These are phyloP conservation scores for Penaeus vannamei DNA, from an alignment of 1,140 invertebrate species.

Conservation along the genomic window DNA sequence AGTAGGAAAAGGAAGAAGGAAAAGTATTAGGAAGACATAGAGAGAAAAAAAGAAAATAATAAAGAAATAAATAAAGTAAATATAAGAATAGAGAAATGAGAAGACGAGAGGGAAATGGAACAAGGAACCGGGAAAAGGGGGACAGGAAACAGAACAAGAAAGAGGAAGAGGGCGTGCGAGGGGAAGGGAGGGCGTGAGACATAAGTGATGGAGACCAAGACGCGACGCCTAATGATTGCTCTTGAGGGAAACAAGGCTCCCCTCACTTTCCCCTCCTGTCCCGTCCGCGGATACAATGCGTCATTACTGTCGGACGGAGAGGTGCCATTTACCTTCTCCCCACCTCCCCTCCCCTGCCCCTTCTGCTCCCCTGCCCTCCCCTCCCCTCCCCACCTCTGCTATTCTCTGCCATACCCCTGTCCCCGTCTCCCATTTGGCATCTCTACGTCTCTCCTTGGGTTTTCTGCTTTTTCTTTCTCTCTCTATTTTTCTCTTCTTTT, in stretches of 20 bases:
- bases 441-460: not conserved
- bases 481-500: not conserved
- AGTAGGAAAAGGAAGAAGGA: no score
- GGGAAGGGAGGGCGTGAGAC: not conserved
- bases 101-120: constrained; percentile 4
- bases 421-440: not conserved
- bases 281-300: not conserved
- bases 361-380: no score
- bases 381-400: not conserved
- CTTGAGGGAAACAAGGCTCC: constrained; percentile 4
- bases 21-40: no score
- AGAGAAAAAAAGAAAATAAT: no score
- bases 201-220: not conserved
- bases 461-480: not conserved
- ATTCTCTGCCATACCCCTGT: no score
- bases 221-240: not conserved
- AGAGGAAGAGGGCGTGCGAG: constrained; percentile 26
- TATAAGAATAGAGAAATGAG: no score
- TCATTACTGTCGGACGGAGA: not conserved
- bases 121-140: constrained; percentile 1
- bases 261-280: not conserved
- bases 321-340: not conserved
- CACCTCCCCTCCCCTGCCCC: constrained; percentile 9
- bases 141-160: constrained; percentile 22
- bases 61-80: no score